A percentile compares a stretch with the other conserved stretches of the same genome.
These are phyloP conservation scores for Alca torda DNA, from an alignment of 2,797 vertebrate genomes.

Conservation along the genomic window DNA sequence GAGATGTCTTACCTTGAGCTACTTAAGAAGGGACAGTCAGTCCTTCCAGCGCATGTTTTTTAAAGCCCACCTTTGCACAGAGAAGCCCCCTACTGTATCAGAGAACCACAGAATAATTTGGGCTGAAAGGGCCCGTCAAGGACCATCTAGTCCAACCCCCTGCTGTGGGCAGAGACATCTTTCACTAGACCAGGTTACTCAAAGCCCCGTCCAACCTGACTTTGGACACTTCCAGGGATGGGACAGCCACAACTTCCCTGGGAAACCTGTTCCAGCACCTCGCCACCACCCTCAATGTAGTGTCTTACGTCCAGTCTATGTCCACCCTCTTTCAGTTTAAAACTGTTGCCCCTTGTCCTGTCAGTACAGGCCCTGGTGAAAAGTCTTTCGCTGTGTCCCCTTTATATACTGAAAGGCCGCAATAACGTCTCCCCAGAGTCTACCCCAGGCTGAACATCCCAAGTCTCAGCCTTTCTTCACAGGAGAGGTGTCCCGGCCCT, in stretches of 20 bases:
- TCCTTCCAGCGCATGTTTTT: not conserved
- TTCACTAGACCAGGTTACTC: not conserved
- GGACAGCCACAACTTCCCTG: too few relatives aligned
- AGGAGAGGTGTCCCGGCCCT: not conserved
- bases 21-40: not conserved
- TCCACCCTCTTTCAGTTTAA: too few relatives aligned
- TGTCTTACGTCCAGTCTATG: too few relatives aligned
- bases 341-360: too few relatives aligned
- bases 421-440: not conserved
- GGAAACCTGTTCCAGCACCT: too few relatives aligned
- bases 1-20: not conserved
- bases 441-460: too few relatives aligned
- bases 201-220: not conserved
- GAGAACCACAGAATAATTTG: not conserved
- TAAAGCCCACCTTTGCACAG: not conserved
- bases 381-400: not conserved
- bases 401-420: not conserved
- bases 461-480: not conserved
- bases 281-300: too few relatives aligned
- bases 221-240: not conserved
- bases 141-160: not conserved
- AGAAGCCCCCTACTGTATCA: not conserved
- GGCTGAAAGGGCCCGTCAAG: not conserved
- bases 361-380: too few relatives aligned
- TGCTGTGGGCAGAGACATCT: not conserved